Conservation (phyloP, 1,140 invertebrate genomes). For the Macrostomum lignano region DNA sequence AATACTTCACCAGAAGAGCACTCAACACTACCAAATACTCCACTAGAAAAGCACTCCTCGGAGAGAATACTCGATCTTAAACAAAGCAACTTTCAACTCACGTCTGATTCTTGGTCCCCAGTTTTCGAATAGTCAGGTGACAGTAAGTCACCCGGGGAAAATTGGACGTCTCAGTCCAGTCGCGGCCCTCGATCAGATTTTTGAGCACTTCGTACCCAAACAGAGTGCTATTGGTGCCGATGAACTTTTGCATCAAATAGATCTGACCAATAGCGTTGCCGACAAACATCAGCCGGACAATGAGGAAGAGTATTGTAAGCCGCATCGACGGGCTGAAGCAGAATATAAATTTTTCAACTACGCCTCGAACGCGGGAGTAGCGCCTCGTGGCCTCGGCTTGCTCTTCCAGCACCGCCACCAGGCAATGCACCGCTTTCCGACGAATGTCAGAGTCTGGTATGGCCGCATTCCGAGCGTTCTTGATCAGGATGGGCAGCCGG, state of each 20-base stretch:
- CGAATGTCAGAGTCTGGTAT: conserved; percentile 2
- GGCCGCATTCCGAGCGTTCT: conserved; percentile 1
- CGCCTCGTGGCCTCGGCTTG: conserved; percentile 4
- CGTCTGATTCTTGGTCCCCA: no score
- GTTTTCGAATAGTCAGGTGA: conserved; percentile 1
- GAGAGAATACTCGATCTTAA: no score
- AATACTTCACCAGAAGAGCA: no score
- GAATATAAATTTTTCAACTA: not conserved
- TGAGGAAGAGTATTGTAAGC: conserved; percentile 3
- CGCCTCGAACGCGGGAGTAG: not conserved
- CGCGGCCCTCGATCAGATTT: conserved; percentile 1
- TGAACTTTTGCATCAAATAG: conserved; percentile 6
- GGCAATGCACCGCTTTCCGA: conserved; percentile 5
- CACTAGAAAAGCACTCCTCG: no score
- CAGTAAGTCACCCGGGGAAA: conserved; percentile 7
- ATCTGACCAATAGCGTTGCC: conserved; percentile 4
- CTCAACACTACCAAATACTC: no score
- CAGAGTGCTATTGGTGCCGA: conserved; percentile 3
- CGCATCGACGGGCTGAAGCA: not conserved
- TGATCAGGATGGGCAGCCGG: conserved; percentile 4
- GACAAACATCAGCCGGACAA: conserved; percentile 3
- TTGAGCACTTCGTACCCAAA: not conserved
- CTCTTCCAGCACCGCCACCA: conserved; percentile 6
- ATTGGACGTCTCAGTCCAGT: not conserved
- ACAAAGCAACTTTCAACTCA: no score